phyloP scores from a whole-genome alignment of 2,113 vertebrate genomes.

The Dendrocopos noguchii region DNA sequence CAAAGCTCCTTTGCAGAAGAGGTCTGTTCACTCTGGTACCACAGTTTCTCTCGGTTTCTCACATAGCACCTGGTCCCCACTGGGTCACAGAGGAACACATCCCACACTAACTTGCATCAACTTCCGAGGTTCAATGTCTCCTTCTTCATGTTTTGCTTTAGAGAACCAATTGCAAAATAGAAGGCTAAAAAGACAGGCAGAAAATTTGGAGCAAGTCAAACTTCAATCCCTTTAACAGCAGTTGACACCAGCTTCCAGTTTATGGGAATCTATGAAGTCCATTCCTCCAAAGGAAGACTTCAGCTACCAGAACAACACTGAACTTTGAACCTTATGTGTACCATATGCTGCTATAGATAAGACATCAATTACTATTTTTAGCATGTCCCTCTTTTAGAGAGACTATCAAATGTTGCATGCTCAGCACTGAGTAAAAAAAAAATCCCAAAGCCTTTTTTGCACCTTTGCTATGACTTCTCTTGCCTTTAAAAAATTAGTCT shows the following conservation, averaged over 20 bases:
- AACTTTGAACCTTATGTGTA: neutral
- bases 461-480: neutral
- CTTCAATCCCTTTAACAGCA: neutral
- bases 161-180: neutral
- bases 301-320: neutral
- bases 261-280: neutral
- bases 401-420: neutral
- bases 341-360: neutral
- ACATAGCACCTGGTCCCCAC: neutral
- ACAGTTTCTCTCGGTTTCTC: neutral
- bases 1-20: neutral
- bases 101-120: neutral
- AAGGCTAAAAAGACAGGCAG: neutral
- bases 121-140: neutral
- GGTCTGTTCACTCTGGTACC: neutral
- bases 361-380: conserved; percentile 44
- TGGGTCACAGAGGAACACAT: neutral
- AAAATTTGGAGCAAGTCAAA: neutral
- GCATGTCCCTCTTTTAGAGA: neutral
- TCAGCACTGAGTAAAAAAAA: conserved; percentile 13
- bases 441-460: neutral
- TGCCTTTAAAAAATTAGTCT: neutral
- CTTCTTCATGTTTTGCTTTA: neutral
- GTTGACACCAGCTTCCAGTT: neutral
- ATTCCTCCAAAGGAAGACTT: neutral